Evolutionary conservation across 2,113 vertebrate species (phyloP).

Genomic region (Serilophus lunatus): DNA sequence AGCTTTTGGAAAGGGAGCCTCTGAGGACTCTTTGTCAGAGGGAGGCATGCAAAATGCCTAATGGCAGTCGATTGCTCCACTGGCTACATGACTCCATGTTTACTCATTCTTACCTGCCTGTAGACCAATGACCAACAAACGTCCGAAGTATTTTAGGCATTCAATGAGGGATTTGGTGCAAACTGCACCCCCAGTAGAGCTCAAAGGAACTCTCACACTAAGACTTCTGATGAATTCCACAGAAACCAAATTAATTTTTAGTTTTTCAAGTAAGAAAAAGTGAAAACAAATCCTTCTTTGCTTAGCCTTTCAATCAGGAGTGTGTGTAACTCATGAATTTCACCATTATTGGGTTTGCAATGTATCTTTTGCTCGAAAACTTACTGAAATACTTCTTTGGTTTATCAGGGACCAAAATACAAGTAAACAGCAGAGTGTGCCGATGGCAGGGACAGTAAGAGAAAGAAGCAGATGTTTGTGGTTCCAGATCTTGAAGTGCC

Average conservation of each 20-base stretch:
- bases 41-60: neutral
- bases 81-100: neutral
- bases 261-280: neutral
- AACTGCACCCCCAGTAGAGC: neutral
- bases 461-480: neutral
- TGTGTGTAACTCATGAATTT: neutral
- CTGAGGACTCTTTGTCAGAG: neutral
- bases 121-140: neutral
- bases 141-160: slow-evolving; percentile 6
- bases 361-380: neutral
- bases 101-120: neutral
- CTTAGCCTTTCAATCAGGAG: neutral
- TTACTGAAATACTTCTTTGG: neutral
- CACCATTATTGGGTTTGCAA: neutral
- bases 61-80: neutral
- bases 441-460: neutral
- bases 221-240: neutral
- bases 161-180: neutral
- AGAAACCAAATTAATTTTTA: neutral
- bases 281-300: neutral
- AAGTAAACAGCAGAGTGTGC: neutral
- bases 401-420: neutral
- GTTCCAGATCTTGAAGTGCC: neutral
- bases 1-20: slow-evolving; percentile 4
- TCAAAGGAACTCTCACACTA: neutral